These are phyloP conservation scores for Chironomus tentans DNA, from an alignment of 2,888 invertebrate species.

Conservation along the genomic window DNA sequence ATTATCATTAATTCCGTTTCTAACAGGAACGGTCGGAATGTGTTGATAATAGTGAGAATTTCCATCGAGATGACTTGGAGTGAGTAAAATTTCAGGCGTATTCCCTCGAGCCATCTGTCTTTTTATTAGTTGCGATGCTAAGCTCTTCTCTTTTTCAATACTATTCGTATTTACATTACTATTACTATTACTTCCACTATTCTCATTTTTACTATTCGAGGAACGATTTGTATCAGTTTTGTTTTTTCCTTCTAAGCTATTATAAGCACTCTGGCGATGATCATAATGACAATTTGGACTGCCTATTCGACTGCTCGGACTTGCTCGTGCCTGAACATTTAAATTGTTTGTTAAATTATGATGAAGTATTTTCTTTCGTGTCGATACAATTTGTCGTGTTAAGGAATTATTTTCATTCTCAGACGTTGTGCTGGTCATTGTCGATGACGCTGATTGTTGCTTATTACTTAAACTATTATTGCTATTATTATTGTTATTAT, in stretches of 20 bases:
- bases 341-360: slow-evolving; percentile 20
- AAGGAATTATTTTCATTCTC: slow-evolving; percentile 34
- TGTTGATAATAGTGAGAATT: slow-evolving; percentile 16
- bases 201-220: slow-evolving; percentile 19
- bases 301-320: background rate
- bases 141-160: slow-evolving; percentile 19
- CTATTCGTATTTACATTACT: slow-evolving; percentile 28
- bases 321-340: background rate
- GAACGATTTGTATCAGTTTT: slow-evolving; percentile 22
- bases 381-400: slow-evolving; percentile 31
- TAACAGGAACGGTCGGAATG: slow-evolving; percentile 35
- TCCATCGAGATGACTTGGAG: slow-evolving; percentile 58
- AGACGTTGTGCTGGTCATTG: slow-evolving; percentile 29
- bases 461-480: slow-evolving; percentile 32
- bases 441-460: slow-evolving; percentile 32
- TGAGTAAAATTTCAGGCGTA: slow-evolving; percentile 69
- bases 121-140: slow-evolving; percentile 30
- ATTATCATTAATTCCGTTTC: slow-evolving; percentile 21
- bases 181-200: slow-evolving; percentile 29
- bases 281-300: slow-evolving; percentile 22
- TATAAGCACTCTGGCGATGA: slow-evolving; percentile 23
- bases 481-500: slow-evolving; percentile 32
- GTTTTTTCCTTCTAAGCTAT: slow-evolving; percentile 22
- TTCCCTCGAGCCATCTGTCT: slow-evolving; percentile 49
- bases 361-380: slow-evolving; percentile 21